phyloP scores from a whole-genome alignment of 2,888 invertebrate genomes.

The Caenorhabditis sulstoni region DNA sequence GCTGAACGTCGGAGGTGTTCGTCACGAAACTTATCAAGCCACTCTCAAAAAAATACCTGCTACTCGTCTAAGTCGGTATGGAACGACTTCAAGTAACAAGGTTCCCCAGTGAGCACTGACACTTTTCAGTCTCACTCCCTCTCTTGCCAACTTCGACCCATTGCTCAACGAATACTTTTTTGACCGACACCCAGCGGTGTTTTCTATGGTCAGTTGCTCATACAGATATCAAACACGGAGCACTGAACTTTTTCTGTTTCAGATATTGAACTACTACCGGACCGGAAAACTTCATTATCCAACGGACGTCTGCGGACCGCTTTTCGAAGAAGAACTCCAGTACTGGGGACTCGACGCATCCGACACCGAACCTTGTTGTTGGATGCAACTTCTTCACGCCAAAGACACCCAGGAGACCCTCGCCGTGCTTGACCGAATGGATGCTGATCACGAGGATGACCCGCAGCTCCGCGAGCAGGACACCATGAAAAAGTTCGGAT shows the following conservation, averaged over 20 bases:
- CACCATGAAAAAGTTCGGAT: slow-evolving; percentile 89
- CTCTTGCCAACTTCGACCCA: slow-evolving; percentile 98
- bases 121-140: slow-evolving; percentile 86
- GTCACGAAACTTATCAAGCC: slow-evolving; percentile 87
- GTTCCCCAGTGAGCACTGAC: background rate
- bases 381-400: slow-evolving; percentile 86
- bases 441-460: slow-evolving; percentile 86
- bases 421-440: slow-evolving; percentile 95
- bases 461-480: slow-evolving; percentile 86
- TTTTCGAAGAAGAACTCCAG: slow-evolving; percentile 97
- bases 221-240: too few relatives aligned
- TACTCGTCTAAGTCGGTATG: slow-evolving; percentile 85
- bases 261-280: slow-evolving; percentile 94
- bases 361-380: slow-evolving; percentile 99
- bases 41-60: slow-evolving; percentile 92
- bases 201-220: slow-evolving; percentile 83
- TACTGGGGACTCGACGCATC: slow-evolving; percentile 98
- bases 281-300: slow-evolving; percentile 90
- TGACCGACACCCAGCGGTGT: slow-evolving; percentile 90
- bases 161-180: slow-evolving; percentile 99
- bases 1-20: slow-evolving; percentile 95
- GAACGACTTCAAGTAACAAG: background rate
- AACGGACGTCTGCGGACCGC: slow-evolving; percentile 97
- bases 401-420: slow-evolving; percentile 97
- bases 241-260: too few relatives aligned